Percentiles rank a stretch among this genome's conserved stretches.
Conservation (phyloP, 2,113 vertebrate species). For the Anthoscopus minutus region DNA sequence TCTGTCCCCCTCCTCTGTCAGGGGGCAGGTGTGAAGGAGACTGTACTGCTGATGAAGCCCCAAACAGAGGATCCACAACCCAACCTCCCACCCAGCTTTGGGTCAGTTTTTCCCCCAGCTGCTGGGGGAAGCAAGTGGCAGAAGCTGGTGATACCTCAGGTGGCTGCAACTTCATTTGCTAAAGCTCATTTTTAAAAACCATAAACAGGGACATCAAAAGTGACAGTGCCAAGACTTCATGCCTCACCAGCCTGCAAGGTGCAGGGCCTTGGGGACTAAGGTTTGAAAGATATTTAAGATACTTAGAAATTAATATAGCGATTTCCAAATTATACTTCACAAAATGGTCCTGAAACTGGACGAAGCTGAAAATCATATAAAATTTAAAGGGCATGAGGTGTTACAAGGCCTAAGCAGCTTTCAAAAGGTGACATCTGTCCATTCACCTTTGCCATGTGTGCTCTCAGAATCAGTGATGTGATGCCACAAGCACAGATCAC, state of each 20-base stretch:
- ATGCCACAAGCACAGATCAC: neutral
- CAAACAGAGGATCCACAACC: neutral
- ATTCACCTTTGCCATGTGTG: neutral
- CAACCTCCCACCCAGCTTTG: neutral
- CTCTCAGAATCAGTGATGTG: accelerated
- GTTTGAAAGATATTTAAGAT: neutral
- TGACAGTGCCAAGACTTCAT: neutral
- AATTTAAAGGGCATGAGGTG: neutral
- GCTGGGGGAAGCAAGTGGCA: neutral
- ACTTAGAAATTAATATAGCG: neutral
- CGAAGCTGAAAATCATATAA: neutral
- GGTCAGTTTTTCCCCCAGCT: neutral
- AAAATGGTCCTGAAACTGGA: neutral
- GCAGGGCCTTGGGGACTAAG: neutral
- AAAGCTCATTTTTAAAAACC: neutral
- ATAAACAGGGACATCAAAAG: neutral
- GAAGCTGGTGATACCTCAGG: neutral
- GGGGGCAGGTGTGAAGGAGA: neutral
- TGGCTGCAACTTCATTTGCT: neutral
- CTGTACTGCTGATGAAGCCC: accelerated
- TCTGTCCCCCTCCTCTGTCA: neutral
- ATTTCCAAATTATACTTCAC: neutral
- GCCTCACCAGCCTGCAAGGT: neutral
- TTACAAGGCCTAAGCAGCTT: neutral
- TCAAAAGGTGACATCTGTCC: neutral